Evolutionary conservation across 2,888 invertebrate species (phyloP), one percentile per base, ranked within the genome.

Genomic region (Loripinus fragilis): DNA sequence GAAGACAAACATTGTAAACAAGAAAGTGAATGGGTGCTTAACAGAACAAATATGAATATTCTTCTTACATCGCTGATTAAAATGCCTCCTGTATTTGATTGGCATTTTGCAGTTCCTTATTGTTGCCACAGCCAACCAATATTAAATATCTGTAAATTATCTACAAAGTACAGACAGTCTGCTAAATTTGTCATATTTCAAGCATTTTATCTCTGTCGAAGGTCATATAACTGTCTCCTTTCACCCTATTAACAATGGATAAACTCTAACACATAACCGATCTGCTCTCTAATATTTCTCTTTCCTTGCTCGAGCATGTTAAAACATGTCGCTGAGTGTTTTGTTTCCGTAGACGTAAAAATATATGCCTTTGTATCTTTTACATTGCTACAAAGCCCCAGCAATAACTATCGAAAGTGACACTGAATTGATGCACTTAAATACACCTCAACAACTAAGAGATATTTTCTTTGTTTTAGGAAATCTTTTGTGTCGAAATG

Each of bases 341-440:
- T 80, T 80, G 79, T 80, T 25, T 17, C 25, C 23, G 55, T 65
- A 80, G 79, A 80, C 79, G 71, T 73, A 60, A 65, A 65, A 60
- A 73, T 76, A 76, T 66, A 55, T 35, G n/a, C 41, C 67, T 70
- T 80, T 80, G 79, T 76, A 66, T 38, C 70, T 10, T 76, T 71
- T 66, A 35, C 41, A 50, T 55, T 74, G 70, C 55, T 74, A 23
- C 12, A 60, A 30, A 71, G 74, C 35, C 30, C 71, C 74, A 78
- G 74, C 78, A 74, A 74, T 76, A 60, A 60, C 67, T 23, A 75
- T 74, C 30, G 81, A 81, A 78, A 81, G 81, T 81, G 73, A 66
- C 71, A 65, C 28, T 60, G 17, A 30, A 60, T 7, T 20, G 60
- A 60, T 60, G 60, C 60, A 60, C 60, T 60, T 20, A 60, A 33